Conservation (phyloP, 2,797 vertebrate species). For the Enteromius treurensis region DNA sequence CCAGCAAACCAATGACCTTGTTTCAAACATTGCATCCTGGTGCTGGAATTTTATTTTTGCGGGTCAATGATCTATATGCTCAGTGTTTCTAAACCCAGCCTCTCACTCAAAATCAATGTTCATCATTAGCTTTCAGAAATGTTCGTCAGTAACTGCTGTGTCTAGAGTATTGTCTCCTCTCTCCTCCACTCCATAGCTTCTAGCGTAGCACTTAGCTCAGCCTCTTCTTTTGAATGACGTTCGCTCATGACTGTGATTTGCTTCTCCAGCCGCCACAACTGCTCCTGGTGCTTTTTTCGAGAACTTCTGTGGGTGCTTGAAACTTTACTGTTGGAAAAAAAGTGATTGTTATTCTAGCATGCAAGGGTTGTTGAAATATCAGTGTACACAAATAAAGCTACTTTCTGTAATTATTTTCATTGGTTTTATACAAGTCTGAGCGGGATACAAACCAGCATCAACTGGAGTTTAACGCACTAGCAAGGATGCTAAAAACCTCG, state of each 20-base stretch:
- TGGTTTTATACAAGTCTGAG: neutral
- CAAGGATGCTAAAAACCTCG: neutral
- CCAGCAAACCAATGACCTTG: neutral
- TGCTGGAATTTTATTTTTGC: neutral
- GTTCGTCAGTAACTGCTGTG: neutral
- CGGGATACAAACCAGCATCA: neutral
- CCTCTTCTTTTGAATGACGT: slow-evolving; percentile 73
- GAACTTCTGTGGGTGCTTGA: slow-evolving; percentile 81
- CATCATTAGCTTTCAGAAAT: neutral
- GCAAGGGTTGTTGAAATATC: neutral
- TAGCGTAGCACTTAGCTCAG: slow-evolving; percentile 63
- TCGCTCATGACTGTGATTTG: slow-evolving; percentile 78
- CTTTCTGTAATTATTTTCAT: neutral
- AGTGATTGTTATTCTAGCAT: neutral
- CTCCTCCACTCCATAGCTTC: slow-evolving; percentile 72
- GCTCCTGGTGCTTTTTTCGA: slow-evolving; percentile 85
- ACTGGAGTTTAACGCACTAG: neutral
- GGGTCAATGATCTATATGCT: neutral
- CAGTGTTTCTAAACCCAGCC: neutral
- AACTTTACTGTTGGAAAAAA: slow-evolving; percentile 76
- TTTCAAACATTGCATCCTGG: neutral
- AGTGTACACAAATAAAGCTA: neutral
- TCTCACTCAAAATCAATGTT: neutral
- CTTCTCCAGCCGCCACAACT: slow-evolving; percentile 82
- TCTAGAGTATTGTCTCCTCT: slow-evolving; percentile 79